Evolutionary conservation across 2,888 invertebrate species (phyloP), one percentile per base, ranked within the genome.

Genomic region (Agrotis puta): DNA sequence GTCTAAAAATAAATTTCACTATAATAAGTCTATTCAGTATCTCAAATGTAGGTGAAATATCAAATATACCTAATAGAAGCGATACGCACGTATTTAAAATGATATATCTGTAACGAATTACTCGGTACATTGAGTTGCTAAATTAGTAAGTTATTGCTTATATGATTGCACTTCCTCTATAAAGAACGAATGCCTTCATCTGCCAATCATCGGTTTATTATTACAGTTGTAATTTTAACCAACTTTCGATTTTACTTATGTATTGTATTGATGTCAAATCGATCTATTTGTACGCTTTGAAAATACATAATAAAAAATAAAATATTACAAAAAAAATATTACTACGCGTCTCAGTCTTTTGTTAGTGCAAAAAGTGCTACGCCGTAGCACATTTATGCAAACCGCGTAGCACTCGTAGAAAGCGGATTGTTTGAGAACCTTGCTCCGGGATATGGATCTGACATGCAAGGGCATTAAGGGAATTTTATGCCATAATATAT

Each of bases 161-260:
- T 82, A 70, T 79, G 83, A 85, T 82, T 84, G 84, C 75, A 77
- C 78, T 84, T 87, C 83, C 79, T 79, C 81, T 77, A 84, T 85
- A 85, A 87, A 79, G 84, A 83, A 81, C 74, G 74, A 73, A 77
- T 84, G 57, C 77, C 86, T 78, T 79, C 73, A 77, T 80, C 82
- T 86, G 81, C 69, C 79, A 86, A 82, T 86, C 85, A 86, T 74
- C 66, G 73, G 64, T 77, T 74, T 70, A 59, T 81, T 83, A 83
- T 83, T 74, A 79, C 69, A 72, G 68, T 85, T 79, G 74, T 77
- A 74, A 61, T 78, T 81, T 74, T 88, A 87, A 81, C 84, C 86
- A 87, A 87, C 91, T 92, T 92, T 92, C 91, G 88, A 88, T 92
- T 91, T 90, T 90, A 85, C 79, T 87, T 80, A 22, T 33, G 43